phyloP scores from a whole-genome alignment of 2,797 vertebrate species.

The Oryzias dopingdopingensis region DNA sequence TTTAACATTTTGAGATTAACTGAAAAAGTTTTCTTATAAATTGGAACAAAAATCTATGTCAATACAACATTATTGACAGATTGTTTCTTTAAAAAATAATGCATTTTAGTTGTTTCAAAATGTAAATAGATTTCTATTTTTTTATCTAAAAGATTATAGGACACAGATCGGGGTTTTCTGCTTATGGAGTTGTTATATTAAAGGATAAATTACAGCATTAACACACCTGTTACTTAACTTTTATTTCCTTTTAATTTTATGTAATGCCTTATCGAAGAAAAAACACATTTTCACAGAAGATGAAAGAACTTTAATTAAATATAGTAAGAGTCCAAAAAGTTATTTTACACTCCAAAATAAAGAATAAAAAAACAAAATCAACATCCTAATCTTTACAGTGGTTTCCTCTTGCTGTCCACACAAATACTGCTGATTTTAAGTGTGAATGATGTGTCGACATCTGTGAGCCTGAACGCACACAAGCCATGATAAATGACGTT shows the following conservation, averaged over 20 bases:
- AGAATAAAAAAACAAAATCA: constrained; percentile 83
- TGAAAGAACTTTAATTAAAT: constrained; percentile 99
- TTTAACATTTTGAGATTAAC: too few relatives aligned
- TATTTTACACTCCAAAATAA: constrained; percentile 96
- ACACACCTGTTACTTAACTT: neutral
- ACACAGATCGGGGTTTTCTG: too few relatives aligned
- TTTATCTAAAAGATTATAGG: too few relatives aligned
- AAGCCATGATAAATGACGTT: constrained; percentile 37
- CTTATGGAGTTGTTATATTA: too few relatives aligned
- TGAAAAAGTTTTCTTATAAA: too few relatives aligned
- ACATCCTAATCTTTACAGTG: constrained; percentile 97
- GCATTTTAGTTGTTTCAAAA: too few relatives aligned
- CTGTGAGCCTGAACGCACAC: constrained; percentile 47
- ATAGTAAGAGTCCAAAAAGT: constrained; percentile 98
- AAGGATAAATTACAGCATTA: neutral
- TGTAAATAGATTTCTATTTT: too few relatives aligned
- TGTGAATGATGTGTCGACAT: constrained; percentile 33
- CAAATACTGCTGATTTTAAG: constrained; percentile 84
- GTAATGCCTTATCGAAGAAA: constrained; percentile 49
- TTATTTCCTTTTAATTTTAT: neutral
- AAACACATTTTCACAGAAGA: constrained; percentile 85
- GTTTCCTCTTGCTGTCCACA: constrained; percentile 85
- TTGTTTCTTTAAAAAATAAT: too few relatives aligned
- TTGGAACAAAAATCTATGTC: too few relatives aligned
- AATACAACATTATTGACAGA: too few relatives aligned